Conservation (phyloP, 2,113 vertebrate species). For the Mesoclemmys tuberculata region DNA sequence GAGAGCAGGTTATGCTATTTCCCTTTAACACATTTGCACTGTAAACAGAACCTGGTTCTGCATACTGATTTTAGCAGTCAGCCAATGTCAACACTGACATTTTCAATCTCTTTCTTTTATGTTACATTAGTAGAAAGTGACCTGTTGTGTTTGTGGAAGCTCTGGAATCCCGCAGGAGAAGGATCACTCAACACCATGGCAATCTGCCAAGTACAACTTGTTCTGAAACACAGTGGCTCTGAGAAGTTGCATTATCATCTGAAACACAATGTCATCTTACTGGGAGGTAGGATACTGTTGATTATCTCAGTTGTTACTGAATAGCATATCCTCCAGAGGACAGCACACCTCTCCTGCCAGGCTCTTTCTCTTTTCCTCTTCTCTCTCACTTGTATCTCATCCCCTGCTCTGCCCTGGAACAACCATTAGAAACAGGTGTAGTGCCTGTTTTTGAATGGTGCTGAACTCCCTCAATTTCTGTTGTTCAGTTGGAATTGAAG, state of each 20-base stretch:
- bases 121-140: conserved; percentile 66
- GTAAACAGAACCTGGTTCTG: conserved; percentile 48
- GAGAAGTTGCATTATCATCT: conserved; percentile 63
- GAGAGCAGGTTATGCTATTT: not conserved
- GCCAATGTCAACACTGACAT: conserved; percentile 59
- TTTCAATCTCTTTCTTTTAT: conserved; percentile 69
- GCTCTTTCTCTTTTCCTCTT: not conserved
- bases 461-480: accelerated
- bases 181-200: conserved; percentile 63
- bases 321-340: not conserved
- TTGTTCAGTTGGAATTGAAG: accelerated
- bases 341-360: not conserved
- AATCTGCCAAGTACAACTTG: conserved; percentile 71
- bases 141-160: conserved; percentile 71
- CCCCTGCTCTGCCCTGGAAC: accelerated
- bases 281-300: conserved; percentile 53
- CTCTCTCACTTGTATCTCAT: accelerated
- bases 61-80: conserved; percentile 56
- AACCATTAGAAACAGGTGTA: not conserved
- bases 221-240: conserved; percentile 55
- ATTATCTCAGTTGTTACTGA: conserved; percentile 49
- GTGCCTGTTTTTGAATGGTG: accelerated
- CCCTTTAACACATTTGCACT: conserved; percentile 3
- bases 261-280: conserved; percentile 25
- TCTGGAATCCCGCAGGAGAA: conserved; percentile 71